Evolutionary conservation across 2,113 vertebrate genomes (phyloP).

Genomic region (Mesitornis unicolor): DNA sequence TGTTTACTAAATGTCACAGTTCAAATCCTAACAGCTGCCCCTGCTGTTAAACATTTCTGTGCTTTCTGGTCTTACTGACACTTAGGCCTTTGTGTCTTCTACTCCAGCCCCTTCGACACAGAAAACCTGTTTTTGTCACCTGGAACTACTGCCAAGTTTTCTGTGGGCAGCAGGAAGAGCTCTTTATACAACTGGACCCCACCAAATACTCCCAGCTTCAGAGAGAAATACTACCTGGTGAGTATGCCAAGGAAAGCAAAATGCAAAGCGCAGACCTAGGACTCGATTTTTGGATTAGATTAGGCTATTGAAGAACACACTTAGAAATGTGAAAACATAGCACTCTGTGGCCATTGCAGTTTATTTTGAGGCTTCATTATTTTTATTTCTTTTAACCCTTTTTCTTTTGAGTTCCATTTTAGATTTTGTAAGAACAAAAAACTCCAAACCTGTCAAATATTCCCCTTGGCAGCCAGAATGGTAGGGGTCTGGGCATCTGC

Average conservation of each 20-base stretch:
- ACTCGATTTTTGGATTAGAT: background rate
- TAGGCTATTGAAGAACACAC: background rate
- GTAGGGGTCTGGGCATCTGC: background rate
- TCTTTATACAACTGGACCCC: conserved; percentile 89
- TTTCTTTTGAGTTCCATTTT: background rate
- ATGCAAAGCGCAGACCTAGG: background rate
- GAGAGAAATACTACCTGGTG: conserved; percentile 90
- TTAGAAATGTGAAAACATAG: background rate
- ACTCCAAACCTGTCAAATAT: background rate
- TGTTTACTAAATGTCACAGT: background rate
- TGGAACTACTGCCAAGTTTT: conserved; percentile 78
- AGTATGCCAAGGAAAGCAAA: conserved; percentile 15
- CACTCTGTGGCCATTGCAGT: background rate
- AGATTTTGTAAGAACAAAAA: background rate
- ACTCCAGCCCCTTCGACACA: conserved; percentile 85
- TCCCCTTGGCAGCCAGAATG: background rate
- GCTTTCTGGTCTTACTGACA: background rate
- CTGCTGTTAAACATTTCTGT: background rate
- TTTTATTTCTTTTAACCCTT: background rate
- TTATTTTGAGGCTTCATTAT: background rate
- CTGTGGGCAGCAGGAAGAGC: conserved; percentile 84
- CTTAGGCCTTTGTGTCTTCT: background rate
- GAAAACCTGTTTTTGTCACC: conserved; percentile 75
- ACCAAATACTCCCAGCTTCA: conserved; percentile 90
- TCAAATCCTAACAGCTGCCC: background rate